Conservation (phyloP, 2,113 vertebrate genomes). For the Corythoichthys haematopterus region DNA sequence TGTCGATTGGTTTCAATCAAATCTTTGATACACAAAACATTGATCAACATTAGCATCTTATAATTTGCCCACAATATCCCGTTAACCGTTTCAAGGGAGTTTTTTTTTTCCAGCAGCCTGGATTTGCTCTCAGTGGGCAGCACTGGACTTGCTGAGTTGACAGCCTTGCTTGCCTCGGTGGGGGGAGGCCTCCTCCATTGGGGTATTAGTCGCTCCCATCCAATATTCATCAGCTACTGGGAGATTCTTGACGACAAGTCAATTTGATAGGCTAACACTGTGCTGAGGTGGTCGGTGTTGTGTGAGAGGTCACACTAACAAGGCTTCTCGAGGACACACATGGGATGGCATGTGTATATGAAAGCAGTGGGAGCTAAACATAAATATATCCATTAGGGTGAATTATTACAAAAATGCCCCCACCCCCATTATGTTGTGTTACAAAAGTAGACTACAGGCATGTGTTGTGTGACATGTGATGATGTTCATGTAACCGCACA, state of each 20-base stretch:
- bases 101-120: conserved; percentile 25
- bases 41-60: no score
- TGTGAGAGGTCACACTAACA: conserved; percentile 16
- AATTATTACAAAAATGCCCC: not conserved
- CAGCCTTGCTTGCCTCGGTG: conserved; percentile 39
- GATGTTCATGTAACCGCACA: conserved; percentile 14
- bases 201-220: conserved; percentile 56
- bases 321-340: conserved; percentile 26
- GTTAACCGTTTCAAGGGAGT: conserved; percentile 33
- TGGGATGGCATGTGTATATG: conserved; percentile 33
- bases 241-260: conserved; percentile 54
- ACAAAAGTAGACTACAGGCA: not conserved
- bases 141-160: conserved; percentile 51
- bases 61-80: conserved; percentile 15
- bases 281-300: conserved; percentile 35
- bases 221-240: conserved; percentile 67
- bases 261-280: conserved; percentile 49
- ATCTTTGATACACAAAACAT: no score
- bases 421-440: not conserved
- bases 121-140: conserved; percentile 54
- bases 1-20: no score
- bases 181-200: conserved; percentile 52
- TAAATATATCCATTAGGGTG: not conserved
- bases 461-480: conserved; percentile 21
- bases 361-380: not conserved